These are phyloP conservation scores for Parnassius mnemosyne DNA, from an alignment of 2,888 invertebrate species.

Conservation along the genomic window DNA sequence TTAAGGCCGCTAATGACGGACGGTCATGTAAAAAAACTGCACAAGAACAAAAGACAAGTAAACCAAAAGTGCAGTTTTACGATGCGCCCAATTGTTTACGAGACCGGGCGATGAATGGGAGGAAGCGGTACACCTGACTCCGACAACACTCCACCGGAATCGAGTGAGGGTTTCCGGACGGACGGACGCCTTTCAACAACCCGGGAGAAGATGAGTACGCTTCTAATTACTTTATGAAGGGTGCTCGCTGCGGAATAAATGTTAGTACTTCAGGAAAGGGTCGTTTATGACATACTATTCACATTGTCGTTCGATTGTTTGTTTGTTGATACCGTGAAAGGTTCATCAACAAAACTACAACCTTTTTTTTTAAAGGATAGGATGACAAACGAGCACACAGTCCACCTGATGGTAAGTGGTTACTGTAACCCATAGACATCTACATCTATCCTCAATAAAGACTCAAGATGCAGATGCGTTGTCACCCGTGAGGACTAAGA, in stretches of 20 bases:
- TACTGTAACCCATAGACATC: too few species aligned
- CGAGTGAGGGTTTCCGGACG: conserved; percentile 20
- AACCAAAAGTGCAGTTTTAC: conserved; percentile 11
- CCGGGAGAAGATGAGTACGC: conserved; percentile 1
- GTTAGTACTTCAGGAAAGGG: too few species aligned
- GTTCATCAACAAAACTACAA: too few species aligned
- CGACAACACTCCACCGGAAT: conserved; percentile 22
- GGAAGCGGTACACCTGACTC: conserved; percentile 16
- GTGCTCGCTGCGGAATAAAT: not conserved
- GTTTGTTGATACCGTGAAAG: too few species aligned
- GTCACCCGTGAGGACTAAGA: too few species aligned
- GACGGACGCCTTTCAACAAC: conserved; percentile 7
- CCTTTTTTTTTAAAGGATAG: too few species aligned
- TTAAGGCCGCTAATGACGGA: not conserved
- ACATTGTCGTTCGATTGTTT: too few species aligned
- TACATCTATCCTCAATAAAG: too few species aligned
- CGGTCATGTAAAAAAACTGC: conserved; percentile 11
- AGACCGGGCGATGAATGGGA: conserved; percentile 16
- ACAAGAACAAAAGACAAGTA: conserved; percentile 11
- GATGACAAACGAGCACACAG: too few species aligned
- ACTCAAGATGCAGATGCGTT: too few species aligned
- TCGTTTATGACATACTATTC: too few species aligned
- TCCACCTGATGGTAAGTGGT: too few species aligned
- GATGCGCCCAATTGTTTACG: conserved; percentile 11
- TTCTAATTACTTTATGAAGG: not conserved